These are phyloP conservation scores for Parazoanthus atlanticus DNA, from an alignment of 92 coral and sea anemone genomes.

Conservation along the genomic window DNA sequence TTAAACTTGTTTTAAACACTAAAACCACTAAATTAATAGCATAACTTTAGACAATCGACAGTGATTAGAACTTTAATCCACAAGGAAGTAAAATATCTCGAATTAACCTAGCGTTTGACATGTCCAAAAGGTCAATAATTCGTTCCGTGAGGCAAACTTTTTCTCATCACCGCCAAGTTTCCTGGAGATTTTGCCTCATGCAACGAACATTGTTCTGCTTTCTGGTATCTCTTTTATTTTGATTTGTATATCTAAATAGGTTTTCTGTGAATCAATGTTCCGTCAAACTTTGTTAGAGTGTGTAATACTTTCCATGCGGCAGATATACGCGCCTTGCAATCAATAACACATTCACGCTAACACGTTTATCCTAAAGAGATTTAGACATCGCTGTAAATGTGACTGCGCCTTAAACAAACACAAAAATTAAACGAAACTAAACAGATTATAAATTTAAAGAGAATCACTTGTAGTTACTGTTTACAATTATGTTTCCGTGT, in stretches of 20 bases:
- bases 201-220: slow-evolving; percentile 33
- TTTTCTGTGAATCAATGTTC: not conserved
- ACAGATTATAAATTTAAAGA: not conserved
- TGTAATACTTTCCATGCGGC: slow-evolving; percentile 12
- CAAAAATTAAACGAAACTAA: not conserved
- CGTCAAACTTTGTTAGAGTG: slow-evolving; percentile 1
- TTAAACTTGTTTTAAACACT: slow-evolving; percentile 8
- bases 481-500: not conserved
- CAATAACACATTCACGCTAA: not conserved
- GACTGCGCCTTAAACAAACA: slow-evolving; percentile 18
- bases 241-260: slow-evolving; percentile 61
- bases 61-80: not conserved
- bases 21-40: slow-evolving; percentile 1
- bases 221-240: slow-evolving; percentile 2
- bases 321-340: not conserved
- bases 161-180: not conserved
- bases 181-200: slow-evolving; percentile 34
- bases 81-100: not conserved
- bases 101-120: not conserved
- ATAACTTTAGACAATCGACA: not conserved
- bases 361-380: slow-evolving; percentile 21
- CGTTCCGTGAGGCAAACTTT: slow-evolving; percentile 11
- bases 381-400: not conserved
- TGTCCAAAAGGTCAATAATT: not conserved
- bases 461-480: slow-evolving; percentile 10